phyloP scores from a whole-genome alignment of 2,888 invertebrate genomes.

The Uropetala carovei region DNA sequence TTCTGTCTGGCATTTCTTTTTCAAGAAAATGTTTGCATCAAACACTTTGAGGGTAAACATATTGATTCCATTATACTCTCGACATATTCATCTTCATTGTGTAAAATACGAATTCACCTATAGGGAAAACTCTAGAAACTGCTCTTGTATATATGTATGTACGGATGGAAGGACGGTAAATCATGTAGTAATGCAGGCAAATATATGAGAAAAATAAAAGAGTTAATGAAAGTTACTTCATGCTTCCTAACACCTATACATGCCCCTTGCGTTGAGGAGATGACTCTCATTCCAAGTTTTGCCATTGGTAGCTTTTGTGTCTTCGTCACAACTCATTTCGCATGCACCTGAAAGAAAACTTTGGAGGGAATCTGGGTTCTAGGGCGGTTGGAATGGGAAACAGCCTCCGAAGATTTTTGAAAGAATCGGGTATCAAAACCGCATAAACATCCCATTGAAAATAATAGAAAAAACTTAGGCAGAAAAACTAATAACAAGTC shows the following conservation, averaged over 20 bases:
- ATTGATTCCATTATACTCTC: slow-evolving; percentile 60
- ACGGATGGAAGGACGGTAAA: not conserved
- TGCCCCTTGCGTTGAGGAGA: slow-evolving; percentile 37
- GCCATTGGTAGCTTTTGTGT: slow-evolving; percentile 50
- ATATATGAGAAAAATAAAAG: slow-evolving; percentile 24
- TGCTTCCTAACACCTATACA: slow-evolving; percentile 60
- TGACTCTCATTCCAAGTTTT: slow-evolving; percentile 53
- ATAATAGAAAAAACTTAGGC: slow-evolving; percentile 35
- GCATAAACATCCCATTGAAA: slow-evolving; percentile 50
- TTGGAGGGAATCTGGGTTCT: not conserved
- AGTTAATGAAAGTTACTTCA: slow-evolving; percentile 57
- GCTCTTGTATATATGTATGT: not conserved
- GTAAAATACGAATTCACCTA: not conserved
- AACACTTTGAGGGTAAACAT: not conserved
- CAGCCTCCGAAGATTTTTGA: slow-evolving; percentile 60
- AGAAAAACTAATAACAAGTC: slow-evolving; percentile 37
- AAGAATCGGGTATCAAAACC: slow-evolving; percentile 53
- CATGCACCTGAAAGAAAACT: slow-evolving; percentile 61
- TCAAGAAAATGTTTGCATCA: not conserved
- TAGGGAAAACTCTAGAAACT: not conserved
- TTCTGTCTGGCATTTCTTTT: slow-evolving; percentile 40
- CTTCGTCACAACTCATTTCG: slow-evolving; percentile 32
- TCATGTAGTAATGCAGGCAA: slow-evolving; percentile 30
- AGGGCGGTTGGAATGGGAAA: slow-evolving; percentile 46
- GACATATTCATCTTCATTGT: not conserved